A percentile compares a stretch with the other conserved stretches of the same genome.
Evolutionary conservation across 23 tunicate species (phyloP).

Genomic region (Botrylloides violaceus): DNA sequence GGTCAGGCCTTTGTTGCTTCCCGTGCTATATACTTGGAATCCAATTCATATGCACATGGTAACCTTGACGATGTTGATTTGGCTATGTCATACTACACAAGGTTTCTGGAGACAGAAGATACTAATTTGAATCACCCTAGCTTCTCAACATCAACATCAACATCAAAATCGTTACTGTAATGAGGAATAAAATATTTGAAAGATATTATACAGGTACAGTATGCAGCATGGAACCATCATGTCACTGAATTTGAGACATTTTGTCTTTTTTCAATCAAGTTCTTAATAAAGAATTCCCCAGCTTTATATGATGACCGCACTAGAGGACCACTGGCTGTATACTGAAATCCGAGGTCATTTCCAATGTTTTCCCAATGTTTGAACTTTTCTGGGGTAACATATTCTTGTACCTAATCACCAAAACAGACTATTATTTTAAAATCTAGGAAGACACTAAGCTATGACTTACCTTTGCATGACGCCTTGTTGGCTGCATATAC

Average conservation of each 20-base stretch:
- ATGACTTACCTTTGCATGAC: slow-evolving; percentile 72
- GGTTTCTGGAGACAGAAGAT: no score
- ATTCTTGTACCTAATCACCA: slow-evolving; percentile 79
- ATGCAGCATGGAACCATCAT: no score
- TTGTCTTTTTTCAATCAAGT: slow-evolving; percentile 38
- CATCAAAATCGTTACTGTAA: no score
- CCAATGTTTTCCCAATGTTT: slow-evolving; percentile 91
- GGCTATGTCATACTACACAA: no score
- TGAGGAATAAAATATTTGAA: no score
- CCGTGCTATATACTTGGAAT: no score
- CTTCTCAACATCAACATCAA: no score
- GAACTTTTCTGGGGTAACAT: slow-evolving; percentile 94
- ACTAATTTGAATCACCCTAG: no score
- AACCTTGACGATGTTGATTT: no score
- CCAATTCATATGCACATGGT: no score
- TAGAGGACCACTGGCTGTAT: slow-evolving; percentile 95
- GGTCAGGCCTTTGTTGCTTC: no score
- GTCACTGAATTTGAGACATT: neutral
- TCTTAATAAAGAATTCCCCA: slow-evolving; percentile 94
- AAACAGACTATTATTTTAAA: neutral
- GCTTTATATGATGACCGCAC: slow-evolving; percentile 98
- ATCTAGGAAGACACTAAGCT: neutral
- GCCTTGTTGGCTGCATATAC: slow-evolving; percentile 99
- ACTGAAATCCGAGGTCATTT: slow-evolving; percentile 74
- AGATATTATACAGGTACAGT: no score